Base-by-base conservation (phyloP, 2,797 vertebrate genomes). In the Numenius phaeopus region DNA sequence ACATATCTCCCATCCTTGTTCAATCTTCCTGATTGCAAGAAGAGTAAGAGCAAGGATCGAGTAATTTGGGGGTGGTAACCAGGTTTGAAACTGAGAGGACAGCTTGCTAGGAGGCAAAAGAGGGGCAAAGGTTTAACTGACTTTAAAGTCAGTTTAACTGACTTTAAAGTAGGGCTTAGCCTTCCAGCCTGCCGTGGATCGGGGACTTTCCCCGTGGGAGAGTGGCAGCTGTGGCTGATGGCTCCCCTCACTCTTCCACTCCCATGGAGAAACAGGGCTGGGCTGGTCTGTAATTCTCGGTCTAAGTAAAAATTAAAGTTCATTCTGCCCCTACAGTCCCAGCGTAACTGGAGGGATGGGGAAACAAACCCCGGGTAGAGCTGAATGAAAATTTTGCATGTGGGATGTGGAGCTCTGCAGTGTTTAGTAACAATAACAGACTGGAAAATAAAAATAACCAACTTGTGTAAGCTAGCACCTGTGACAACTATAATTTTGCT, bases 151-250 rank as follows among this genome's bases (percentile, higher is more conserved):
- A n/a, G 19, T 37, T 62, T 58, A 75, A 34, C 40, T 37, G 15
- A 7, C 42, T 84, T 83, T 19, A 1, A 76, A 83, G 30, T 8
- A n/a, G 40, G 62, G 23, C 37, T 64, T 40, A 65, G 49, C 20
- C 9, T 73, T 73, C 39, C 39, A n/a, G 37, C 22, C 50, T 0
- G 0, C 16, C 1, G 4, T 57, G 37, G 13, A 52, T 52, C 0
- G 2, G 11, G 40, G 24, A 30, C 54, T 69, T 65, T 30, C 27
- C 20, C 21, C 2, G 0, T 21, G 20, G 17, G 27, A 14, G 18
- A 8, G 10, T 3, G 30, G 58, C n/a, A 61, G 47, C 39, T 5
- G 2, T 20, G 46, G 1, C 4, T 78, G n/a, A 10, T 39, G 42
- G 39, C 8, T 47, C 22, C 39, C 11, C 30, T 79, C 14, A 11